Base-by-base conservation (phyloP, 2,888 invertebrate genomes). In the Plagodis dolabraria region DNA sequence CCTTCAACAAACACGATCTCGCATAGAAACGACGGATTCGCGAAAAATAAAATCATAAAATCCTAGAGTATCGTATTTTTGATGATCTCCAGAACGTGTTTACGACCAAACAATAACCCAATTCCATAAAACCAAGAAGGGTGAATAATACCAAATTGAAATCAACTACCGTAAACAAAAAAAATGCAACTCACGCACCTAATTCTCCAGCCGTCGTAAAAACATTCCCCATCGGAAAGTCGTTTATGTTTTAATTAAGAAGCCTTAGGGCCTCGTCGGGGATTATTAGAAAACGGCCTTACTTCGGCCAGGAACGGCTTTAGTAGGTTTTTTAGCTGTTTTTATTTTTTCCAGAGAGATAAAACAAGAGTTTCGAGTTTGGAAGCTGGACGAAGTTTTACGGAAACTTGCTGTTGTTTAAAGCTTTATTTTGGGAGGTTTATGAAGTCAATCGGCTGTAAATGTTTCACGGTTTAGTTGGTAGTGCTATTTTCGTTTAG, bases 191-290 rank as follows among this genome's bases (percentile, higher is more conserved):
- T 77, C 76, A 76, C 72, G 73, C 71, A 60, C 57, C 63, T 68
- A 74, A 75, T 77, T 66, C 70, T 35, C 22, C 57, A 42, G 38
- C 55, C 53, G 73, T 58, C 71, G 74, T 73, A 72, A 76, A 76
- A 74, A 71, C 72, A 68, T 65, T 58, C 59, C 58, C 69, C 68
- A 71, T 82, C 82, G 79, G 79, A 77, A 84, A 84, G 79, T 81
- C 85, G 81, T 85, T 87, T 83, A 83, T 82, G 83, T 85, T 86
- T 86, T 86, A 86, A 87, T 87, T 87, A 86, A 83, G 80, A 74
- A 73, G 63, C 73, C 68, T 69, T 76, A 77, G 79, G 76, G 73
- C 77, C 76, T 79, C 74, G 76, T 69, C 60, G 49, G 69, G 79
- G 79, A 57, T 86, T 85, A 84, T 84, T 82, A 80, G 79, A 76